These are phyloP conservation scores for Eupleurogrammus muticus DNA, from an alignment of 2,797 vertebrate species.

Conservation along the genomic window DNA sequence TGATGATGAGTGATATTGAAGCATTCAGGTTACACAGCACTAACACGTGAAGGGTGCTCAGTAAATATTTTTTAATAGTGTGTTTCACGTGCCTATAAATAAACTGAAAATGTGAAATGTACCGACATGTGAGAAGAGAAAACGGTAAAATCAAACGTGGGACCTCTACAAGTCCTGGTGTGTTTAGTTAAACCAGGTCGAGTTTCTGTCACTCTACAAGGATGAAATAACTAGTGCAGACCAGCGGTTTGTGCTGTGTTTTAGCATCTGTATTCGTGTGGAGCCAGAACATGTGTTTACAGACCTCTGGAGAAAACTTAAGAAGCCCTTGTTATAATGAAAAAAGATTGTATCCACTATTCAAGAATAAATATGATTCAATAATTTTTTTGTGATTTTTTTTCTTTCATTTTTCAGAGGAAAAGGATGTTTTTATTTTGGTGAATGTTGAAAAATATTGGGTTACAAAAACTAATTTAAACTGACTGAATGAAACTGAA, in stretches of 20 bases:
- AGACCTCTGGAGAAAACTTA: constrained; percentile 35
- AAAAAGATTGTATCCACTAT: constrained; percentile 34
- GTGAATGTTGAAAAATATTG: neutral
- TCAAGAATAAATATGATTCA: constrained; percentile 55
- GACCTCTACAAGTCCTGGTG: constrained; percentile 45
- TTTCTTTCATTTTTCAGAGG: neutral
- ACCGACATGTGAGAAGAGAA: constrained; percentile 6
- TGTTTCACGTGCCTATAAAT: constrained; percentile 48
- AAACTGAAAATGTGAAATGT: constrained; percentile 52
- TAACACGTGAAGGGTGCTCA: constrained; percentile 20
- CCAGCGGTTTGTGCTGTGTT: constrained; percentile 1
- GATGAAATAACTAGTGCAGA: constrained; percentile 5
- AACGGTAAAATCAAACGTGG: constrained; percentile 17
- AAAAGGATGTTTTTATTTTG: neutral
- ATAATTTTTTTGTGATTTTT: neutral
- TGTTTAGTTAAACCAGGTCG: neutral
- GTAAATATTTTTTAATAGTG: constrained; percentile 23
- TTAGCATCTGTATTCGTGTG: constrained; percentile 1
- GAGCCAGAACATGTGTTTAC: constrained; percentile 35
- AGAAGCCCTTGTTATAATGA: constrained; percentile 30
- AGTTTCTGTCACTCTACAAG: constrained; percentile 11
- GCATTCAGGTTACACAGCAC: constrained; percentile 52
- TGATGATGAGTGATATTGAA: constrained; percentile 20
- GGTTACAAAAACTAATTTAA: neutral
- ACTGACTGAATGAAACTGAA: too few relatives aligned